These are phyloP conservation scores for Athene cunicularia DNA, from an alignment of 2,113 vertebrate genomes.

Conservation along the genomic window DNA sequence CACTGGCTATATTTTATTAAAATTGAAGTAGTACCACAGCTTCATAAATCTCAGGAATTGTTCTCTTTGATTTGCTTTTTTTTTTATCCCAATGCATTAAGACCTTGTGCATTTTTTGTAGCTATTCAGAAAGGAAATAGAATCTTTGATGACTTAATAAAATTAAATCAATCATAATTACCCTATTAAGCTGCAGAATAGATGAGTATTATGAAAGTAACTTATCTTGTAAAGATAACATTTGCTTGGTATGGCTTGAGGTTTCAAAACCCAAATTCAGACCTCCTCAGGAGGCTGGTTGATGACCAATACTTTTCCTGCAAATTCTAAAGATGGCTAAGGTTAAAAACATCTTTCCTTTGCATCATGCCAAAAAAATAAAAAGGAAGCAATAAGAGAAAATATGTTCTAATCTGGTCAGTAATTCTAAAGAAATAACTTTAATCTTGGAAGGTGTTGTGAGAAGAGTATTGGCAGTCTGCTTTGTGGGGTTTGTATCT, in stretches of 20 bases:
- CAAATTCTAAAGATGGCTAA: background rate
- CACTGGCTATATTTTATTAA: background rate
- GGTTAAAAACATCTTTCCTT: background rate
- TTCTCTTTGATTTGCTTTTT: background rate
- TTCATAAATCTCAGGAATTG: constrained; percentile 33
- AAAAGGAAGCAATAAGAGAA: background rate
- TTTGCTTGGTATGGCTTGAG: background rate
- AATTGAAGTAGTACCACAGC: background rate
- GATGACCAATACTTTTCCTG: background rate
- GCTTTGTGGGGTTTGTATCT: background rate
- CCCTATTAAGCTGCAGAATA: background rate
- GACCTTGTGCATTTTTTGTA: background rate
- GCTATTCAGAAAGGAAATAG: constrained; percentile 24
- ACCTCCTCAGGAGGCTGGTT: background rate
- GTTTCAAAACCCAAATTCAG: background rate
- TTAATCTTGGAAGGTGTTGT: background rate
- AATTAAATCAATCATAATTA: constrained; percentile 33
- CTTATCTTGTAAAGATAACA: background rate
- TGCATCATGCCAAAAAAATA: background rate
- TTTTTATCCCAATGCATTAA: background rate
- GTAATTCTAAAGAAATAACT: background rate
- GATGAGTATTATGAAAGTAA: background rate
- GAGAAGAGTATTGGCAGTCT: background rate
- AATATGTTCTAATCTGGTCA: background rate
- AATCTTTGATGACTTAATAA: constrained; percentile 31